These are phyloP conservation scores for Sanderia malayensis DNA, from an alignment of 30 jellyfish, hydroid and myxozoan species.

Conservation along the genomic window DNA sequence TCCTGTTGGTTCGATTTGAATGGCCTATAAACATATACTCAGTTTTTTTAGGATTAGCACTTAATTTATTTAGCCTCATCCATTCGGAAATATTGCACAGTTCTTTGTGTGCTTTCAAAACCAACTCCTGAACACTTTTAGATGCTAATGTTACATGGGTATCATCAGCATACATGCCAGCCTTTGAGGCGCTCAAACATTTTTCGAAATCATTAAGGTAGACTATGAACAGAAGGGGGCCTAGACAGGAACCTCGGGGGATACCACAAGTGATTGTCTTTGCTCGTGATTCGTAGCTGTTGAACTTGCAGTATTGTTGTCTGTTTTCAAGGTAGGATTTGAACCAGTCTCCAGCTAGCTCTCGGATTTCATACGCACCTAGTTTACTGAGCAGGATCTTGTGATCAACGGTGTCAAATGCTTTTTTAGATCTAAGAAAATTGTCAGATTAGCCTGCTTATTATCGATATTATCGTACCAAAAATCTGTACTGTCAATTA, in stretches of 20 bases:
- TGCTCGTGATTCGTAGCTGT: conserved; percentile 7
- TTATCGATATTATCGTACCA: conserved; percentile 37
- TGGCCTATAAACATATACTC: background rate
- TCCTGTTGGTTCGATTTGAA: background rate
- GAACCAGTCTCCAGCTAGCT: conserved; percentile 29
- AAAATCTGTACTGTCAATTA: conserved; percentile 31
- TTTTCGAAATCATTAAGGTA: conserved; percentile 30
- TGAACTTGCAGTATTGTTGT: conserved; percentile 16
- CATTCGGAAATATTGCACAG: conserved; percentile 20
- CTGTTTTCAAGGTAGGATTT: conserved; percentile 20
- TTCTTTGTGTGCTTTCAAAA: conserved; percentile 18
- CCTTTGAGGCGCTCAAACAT: conserved; percentile 10
- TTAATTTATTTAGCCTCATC: conserved; percentile 14
- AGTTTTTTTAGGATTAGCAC: conserved; percentile 25
- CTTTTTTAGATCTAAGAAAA: conserved; percentile 43
- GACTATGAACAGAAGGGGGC: conserved; percentile 52
- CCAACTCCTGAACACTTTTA: background rate
- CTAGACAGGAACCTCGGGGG: conserved; percentile 46
- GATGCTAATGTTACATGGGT: conserved; percentile 31
- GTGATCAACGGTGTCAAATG: conserved; percentile 30
- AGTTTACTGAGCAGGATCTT: conserved; percentile 9
- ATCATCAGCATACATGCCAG: conserved; percentile 40
- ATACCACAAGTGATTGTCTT: conserved; percentile 20
- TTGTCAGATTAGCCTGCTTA: conserved; percentile 11
- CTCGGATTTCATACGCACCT: conserved; percentile 21